Base-by-base conservation (phyloP, 2,797 vertebrate genomes). In the Pseudomugil tenellus region DNA sequence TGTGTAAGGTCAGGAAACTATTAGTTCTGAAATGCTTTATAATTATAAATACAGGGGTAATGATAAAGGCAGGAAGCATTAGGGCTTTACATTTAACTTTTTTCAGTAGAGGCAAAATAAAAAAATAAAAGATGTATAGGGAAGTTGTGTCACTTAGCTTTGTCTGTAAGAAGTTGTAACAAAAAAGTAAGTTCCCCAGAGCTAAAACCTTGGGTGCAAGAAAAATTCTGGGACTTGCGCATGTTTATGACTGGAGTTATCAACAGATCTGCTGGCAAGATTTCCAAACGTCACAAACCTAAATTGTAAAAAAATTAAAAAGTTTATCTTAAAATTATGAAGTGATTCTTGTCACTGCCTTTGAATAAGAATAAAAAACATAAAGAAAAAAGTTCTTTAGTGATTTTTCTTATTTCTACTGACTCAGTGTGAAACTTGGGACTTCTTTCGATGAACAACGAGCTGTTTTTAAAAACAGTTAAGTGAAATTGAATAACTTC, bases 11-110 rank as follows among this genome's bases (percentile, higher is more conserved):
- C 53, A 60, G 37, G 31, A 19, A 17, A 35, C 59, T 2, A 62
- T 28, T 46, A 68, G 63, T 52, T 70, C 41, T 2, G 17, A 31
- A 74, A 84, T 67, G 69, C 84, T 83, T 76, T 74, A 46, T 23
- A 3, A 79, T 89, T 74, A 74, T 51, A 43, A 7, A 63, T 17
- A 58, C 64, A 66, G 71, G 71, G 72, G 77, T 73, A 76, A 68
- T 74, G 64, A 51, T 70, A 60, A 58, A 75, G 52, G 31, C 62
- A 82, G 61, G 32, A 70, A 39, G 56, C 19, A 35, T 70, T 70
- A 63, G 37, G 53, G 31, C 37, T 72, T 68, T 67, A 70, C 60
- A 32, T 79, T 32, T 64, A 70, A 60, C 2, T 72, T 41, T 4
- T 51, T 51, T 23, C 14, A 39, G 6, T 41, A 17, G 19, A 41